Conservation (phyloP, 2,113 vertebrate species). For the Oncorhynchus masou region DNA sequence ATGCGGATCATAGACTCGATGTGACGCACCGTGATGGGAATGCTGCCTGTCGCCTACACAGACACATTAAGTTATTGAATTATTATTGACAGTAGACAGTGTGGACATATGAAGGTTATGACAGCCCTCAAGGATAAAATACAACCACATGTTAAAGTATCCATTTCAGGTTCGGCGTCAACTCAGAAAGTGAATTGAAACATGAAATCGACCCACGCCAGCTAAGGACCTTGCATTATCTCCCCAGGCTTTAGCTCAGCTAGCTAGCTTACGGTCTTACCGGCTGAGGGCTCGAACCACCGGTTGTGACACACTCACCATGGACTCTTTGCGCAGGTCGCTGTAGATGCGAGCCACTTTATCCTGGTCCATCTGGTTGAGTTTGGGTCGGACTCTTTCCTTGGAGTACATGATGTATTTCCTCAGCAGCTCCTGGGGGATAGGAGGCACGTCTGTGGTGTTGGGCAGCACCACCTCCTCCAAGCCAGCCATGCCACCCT, state of each 20-base stretch:
- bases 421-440: constrained; percentile 90
- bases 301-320: constrained; percentile 75
- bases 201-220: too few species aligned
- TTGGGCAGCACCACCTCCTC: constrained; percentile 83
- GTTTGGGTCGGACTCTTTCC: constrained; percentile 89
- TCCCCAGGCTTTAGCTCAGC: too few species aligned
- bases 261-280: too few species aligned
- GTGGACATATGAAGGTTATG: too few species aligned
- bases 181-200: too few species aligned
- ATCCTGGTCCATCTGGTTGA: constrained; percentile 99
- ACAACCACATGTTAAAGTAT: too few species aligned
- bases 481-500: constrained; percentile 59
- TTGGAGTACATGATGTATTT: constrained; percentile 96
- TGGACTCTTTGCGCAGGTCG: constrained; percentile 93
- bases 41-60: constrained; percentile 90
- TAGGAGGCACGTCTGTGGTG: constrained; percentile 80
- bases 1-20: constrained; percentile 99
- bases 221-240: too few species aligned
- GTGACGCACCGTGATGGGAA: constrained; percentile 96
- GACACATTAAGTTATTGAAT: too few species aligned
- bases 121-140: too few species aligned
- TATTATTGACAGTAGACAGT: too few species aligned
- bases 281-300: too few species aligned
- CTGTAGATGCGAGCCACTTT: constrained; percentile 98
- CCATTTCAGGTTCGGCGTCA: too few species aligned